Evolutionary conservation across 1,140 invertebrate genomes (phyloP).

Genomic region (Theocolax elegans): DNA sequence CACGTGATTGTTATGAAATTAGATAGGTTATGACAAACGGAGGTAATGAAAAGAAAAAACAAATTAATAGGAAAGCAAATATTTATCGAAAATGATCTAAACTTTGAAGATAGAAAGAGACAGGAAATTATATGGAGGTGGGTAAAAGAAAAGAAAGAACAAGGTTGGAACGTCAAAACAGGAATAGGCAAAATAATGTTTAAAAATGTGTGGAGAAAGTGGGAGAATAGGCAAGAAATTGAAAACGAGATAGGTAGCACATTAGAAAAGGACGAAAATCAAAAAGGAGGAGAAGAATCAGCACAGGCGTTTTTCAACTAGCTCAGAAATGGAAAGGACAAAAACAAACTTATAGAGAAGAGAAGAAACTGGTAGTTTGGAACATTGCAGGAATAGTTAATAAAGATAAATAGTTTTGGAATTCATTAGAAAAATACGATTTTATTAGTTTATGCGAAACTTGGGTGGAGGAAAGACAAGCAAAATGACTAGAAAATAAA

Average conservation of each 20-base stretch:
- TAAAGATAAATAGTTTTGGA: not conserved
- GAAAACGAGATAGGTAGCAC: not conserved
- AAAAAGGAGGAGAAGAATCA: not conserved
- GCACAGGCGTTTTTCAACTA: not conserved
- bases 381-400: not conserved
- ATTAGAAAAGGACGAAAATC: too few relatives aligned
- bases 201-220: not conserved
- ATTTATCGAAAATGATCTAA: slow-evolving; percentile 4
- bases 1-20: not conserved
- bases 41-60: too few relatives aligned
- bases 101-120: not conserved
- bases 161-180: not conserved
- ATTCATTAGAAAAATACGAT: not conserved
- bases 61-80: not conserved
- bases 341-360: not conserved
- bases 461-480: not conserved
- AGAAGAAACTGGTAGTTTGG: not conserved
- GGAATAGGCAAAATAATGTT: not conserved
- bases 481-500: too few relatives aligned
- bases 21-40: not conserved
- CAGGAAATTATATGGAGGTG: not conserved
- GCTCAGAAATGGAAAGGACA: not conserved
- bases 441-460: not conserved
- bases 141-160: not conserved
- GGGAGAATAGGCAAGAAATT: not conserved